Base-by-base conservation (phyloP, 35 echinoderm and acorn worm genomes). In the Heliocidaris erythrogramma region DNA sequence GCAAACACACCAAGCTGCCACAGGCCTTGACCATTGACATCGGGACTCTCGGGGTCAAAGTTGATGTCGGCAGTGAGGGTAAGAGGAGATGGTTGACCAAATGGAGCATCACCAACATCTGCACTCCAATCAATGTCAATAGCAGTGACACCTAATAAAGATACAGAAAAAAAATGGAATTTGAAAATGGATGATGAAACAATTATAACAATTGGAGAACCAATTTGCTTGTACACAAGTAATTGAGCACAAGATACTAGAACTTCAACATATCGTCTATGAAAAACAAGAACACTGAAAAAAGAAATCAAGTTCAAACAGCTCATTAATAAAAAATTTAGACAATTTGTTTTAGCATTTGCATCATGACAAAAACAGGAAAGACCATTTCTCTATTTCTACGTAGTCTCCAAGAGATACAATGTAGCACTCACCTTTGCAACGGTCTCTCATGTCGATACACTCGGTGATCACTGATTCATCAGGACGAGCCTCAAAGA, bases 1-100 rank as follows among this genome's bases (percentile, higher is more conserved):
- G 94, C 97, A 87, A 98, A 98, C 48, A 98, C 90, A 59, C 93
- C 93, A 92, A 98, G 92, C 94, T 98, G 95, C 97, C 97, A 98
- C 53, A 98, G 85, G 88, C 97, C 96, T 47, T 65, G 59, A 21
- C 97, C 97, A 21, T 71, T 69, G 14, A 98, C 60, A 17, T 88
- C 93, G 10, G 90, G 59, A 93, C 96, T 96, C 49, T 95, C 49
- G n/a, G 96, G 94, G 53, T 94, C 95, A 90, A 96, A 93, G 48
- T 94, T 86, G 30, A 98, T 89, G 56, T 95, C 90, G 49, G 97
- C 96, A 94, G 88, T 93, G 8, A 98, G 94, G 88, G 94, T 95
- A 18, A 98, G 31, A 13, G 96, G 96, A 29, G 92, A 91, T 32
- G 94, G 96, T 16, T 92, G 32, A 29, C 97, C 97, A 49, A 86